phyloP scores from a whole-genome alignment of 2,113 vertebrate species.

The Scartelaos histophorus region DNA sequence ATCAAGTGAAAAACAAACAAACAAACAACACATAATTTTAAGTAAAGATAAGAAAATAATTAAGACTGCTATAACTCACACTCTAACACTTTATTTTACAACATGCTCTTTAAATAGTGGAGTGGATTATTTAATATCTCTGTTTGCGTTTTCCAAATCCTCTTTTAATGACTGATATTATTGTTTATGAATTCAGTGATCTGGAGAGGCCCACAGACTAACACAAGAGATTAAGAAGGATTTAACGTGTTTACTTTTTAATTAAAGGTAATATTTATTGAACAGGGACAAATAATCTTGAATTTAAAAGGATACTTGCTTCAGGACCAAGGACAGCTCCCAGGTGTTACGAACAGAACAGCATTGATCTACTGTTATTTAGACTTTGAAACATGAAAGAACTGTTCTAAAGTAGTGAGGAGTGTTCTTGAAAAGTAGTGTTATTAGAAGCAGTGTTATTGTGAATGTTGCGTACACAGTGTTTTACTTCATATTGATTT shows the following conservation, averaged over 20 bases:
- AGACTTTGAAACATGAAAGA: background rate
- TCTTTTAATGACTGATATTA: background rate
- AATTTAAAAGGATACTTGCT: background rate
- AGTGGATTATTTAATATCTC: background rate
- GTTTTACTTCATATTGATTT: background rate
- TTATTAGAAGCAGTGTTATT: no score
- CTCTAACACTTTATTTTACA: no score
- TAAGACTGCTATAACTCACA: no score
- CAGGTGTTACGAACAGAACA: background rate
- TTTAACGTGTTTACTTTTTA: background rate
- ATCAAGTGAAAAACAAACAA: no score
- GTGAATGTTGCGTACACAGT: background rate
- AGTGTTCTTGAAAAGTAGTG: no score
- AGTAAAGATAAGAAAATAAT: no score
- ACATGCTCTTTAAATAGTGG: background rate
- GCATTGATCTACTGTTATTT: background rate
- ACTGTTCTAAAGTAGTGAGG: background rate
- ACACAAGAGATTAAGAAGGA: background rate
- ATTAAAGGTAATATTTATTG: background rate
- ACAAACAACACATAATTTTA: no score
- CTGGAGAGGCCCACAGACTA: background rate
- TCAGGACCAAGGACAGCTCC: conserved; percentile 4
- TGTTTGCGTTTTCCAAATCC: background rate
- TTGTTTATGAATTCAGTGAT: conserved; percentile 1
- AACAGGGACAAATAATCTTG: background rate